Percentiles rank a stretch among this genome's conserved stretches.
Conservation (phyloP, 2,113 vertebrate genomes). For the Ptilonorhynchus violaceus region DNA sequence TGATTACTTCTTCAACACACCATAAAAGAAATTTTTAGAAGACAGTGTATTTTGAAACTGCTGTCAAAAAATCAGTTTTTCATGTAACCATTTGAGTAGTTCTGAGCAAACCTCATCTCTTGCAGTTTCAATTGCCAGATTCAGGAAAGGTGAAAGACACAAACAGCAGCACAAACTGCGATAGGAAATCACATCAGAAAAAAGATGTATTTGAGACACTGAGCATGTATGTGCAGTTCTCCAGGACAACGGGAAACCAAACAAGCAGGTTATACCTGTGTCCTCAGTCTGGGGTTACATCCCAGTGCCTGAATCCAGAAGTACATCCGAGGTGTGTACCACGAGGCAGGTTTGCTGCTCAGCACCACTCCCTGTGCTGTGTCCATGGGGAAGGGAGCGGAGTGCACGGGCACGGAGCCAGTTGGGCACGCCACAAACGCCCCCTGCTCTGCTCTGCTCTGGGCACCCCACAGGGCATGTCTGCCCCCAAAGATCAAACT, state of each 20-base stretch:
- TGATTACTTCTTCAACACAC: neutral
- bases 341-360: no score
- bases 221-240: fast-evolving
- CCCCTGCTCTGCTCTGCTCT: neutral
- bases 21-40: neutral
- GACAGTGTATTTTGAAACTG: neutral
- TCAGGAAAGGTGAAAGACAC: neutral
- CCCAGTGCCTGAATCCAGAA: neutral
- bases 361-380: fast-evolving
- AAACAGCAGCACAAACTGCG: neutral
- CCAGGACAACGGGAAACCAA: neutral
- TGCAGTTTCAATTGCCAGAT: neutral
- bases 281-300: neutral
- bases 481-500: fast-evolving
- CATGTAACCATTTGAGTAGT: neutral
- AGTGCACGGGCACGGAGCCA: fast-evolving
- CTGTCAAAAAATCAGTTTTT: neutral
- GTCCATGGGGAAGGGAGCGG: fast-evolving
- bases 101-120: neutral
- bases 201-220: neutral
- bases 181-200: neutral
- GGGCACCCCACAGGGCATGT: fast-evolving
- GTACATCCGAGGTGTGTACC: fast-evolving
- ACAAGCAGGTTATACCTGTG: fast-evolving
- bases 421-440: fast-evolving